Conservation (phyloP, 2,888 invertebrate genomes). For the Abscondita cerata region DNA sequence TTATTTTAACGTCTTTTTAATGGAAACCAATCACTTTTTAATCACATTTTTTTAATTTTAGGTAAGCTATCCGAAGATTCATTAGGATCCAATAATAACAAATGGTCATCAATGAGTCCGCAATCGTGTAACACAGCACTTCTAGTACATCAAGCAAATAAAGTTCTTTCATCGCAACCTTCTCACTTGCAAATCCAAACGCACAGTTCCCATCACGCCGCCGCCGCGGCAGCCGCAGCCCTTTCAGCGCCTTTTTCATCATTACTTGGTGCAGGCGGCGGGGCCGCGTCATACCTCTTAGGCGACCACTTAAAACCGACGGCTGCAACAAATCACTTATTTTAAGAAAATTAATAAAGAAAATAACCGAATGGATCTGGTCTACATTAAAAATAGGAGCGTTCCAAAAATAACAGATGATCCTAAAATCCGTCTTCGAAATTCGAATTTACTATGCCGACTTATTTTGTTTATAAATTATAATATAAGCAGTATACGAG, state of each 20-base stretch:
- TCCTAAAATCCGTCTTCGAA: conserved; percentile 26
- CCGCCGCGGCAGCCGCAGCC: conserved; percentile 67
- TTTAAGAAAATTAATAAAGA: conserved; percentile 65
- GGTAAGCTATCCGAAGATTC: conserved; percentile 59
- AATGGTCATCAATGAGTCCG: conserved; percentile 59
- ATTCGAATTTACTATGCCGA: conserved; percentile 22
- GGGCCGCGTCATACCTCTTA: conserved; percentile 65
- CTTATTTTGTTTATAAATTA: conserved; percentile 23
- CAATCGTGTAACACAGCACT: conserved; percentile 59
- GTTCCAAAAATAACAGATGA: conserved; percentile 18
- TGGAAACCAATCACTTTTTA: no score
- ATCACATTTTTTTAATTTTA: conserved; percentile 38
- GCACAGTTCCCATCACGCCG: conserved; percentile 65
- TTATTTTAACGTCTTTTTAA: no score
- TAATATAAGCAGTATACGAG: conserved; percentile 27
- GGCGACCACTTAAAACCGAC: conserved; percentile 69
- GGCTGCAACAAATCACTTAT: conserved; percentile 68
- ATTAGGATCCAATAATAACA: conserved; percentile 58
- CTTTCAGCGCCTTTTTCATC: conserved; percentile 66
- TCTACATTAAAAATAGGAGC: conserved; percentile 8
- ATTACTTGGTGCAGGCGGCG: conserved; percentile 64
- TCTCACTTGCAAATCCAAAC: conserved; percentile 49
- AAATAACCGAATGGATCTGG: conserved; percentile 26
- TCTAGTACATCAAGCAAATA: conserved; percentile 59
- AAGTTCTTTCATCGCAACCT: conserved; percentile 59